Conservation (phyloP, 2,888 invertebrate genomes). For the Elgonia sp. region DNA sequence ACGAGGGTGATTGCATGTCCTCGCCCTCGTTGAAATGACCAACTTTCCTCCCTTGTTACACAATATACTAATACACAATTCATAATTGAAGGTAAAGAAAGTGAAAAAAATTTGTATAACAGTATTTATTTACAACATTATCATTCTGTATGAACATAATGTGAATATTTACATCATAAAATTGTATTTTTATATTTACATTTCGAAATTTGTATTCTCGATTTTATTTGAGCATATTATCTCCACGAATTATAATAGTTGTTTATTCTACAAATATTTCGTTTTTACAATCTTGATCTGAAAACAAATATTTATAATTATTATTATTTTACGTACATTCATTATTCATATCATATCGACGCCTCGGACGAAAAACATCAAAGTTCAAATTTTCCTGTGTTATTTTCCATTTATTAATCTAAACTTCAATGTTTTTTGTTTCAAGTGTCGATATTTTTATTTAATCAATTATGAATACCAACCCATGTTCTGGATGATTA, state of each 20-base stretch:
- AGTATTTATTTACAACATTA: constrained; percentile 36
- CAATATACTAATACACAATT: no score
- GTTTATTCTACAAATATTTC: neutral
- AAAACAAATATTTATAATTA: neutral
- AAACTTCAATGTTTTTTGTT: no score
- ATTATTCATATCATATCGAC: no score
- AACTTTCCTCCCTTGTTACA: no score
- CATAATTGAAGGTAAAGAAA: no score
- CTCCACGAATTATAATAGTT: neutral
- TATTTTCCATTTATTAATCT: no score
- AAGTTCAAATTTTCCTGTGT: no score
- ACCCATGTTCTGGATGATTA: constrained; percentile 98
- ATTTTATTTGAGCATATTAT: no score
- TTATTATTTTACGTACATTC: no score
- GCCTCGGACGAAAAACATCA: no score
- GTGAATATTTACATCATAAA: constrained; percentile 20
- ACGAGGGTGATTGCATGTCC: no score
- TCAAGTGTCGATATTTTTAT: neutral
- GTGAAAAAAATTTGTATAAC: neutral
- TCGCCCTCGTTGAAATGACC: no score
- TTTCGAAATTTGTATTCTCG: neutral
- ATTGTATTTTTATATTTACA: constrained; percentile 1
- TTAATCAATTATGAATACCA: constrained; percentile 87
- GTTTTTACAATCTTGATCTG: neutral
- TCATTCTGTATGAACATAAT: constrained; percentile 30